A percentile compares a stretch with the other conserved stretches of the same genome.
Evolutionary conservation across 2,888 invertebrate genomes (phyloP).

Genomic region (Elgonia sp.): DNA sequence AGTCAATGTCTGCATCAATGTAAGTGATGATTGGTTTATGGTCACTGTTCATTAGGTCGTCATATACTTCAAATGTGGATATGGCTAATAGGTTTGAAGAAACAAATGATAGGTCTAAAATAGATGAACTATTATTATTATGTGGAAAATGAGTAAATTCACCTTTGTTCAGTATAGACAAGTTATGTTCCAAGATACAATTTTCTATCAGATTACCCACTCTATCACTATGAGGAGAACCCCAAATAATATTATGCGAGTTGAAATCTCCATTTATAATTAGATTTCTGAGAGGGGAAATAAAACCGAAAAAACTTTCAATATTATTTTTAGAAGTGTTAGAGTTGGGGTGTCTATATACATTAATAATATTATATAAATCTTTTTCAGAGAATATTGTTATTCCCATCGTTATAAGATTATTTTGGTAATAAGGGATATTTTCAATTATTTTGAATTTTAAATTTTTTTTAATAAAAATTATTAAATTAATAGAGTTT

Average conservation of each 20-base stretch:
- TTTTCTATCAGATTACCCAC: background rate
- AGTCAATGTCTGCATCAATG: background rate
- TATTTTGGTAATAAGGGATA: slow-evolving; percentile 15
- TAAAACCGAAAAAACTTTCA: slow-evolving; percentile 25
- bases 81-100: background rate
- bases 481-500: background rate
- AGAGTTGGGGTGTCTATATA: slow-evolving; percentile 27
- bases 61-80: background rate
- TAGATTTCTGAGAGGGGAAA: background rate
- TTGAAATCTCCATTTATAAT: slow-evolving; percentile 43
- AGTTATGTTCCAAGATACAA: background rate
- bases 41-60: slow-evolving; percentile 8
- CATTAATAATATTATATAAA: slow-evolving; percentile 21
- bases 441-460: slow-evolving; percentile 38
- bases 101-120: slow-evolving; percentile 14
- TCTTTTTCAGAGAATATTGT: slow-evolving; percentile 10
- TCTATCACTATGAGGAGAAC: background rate
- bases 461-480: slow-evolving; percentile 32
- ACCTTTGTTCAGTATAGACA: slow-evolving; percentile 7
- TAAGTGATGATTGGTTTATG: slow-evolving; percentile 3
- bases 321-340: background rate
- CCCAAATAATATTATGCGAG: slow-evolving; percentile 18
- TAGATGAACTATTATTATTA: background rate
- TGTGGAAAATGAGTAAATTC: slow-evolving; percentile 24
- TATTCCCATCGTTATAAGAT: slow-evolving; percentile 35